Conservation (phyloP, 1,140 invertebrate species). For the Conopomorpha cramerella region DNA sequence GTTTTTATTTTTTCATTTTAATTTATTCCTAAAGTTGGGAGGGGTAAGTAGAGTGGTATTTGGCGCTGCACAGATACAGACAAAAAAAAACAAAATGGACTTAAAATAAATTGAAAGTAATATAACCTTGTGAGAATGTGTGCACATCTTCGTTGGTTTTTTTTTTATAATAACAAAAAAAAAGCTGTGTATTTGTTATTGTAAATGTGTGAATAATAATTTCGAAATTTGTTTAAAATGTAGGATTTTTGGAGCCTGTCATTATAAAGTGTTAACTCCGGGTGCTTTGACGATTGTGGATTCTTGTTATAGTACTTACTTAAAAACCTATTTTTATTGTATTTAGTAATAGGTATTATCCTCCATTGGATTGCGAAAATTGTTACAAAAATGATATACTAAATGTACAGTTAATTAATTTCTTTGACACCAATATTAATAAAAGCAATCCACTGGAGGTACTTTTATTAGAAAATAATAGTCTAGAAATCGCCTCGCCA, state of each 20-base stretch:
- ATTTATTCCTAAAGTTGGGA: slow-evolving; percentile 18
- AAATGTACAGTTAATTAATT: no score
- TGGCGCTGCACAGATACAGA: slow-evolving; percentile 45
- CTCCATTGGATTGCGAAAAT: no score
- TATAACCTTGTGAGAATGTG: no score
- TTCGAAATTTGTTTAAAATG: slow-evolving; percentile 45
- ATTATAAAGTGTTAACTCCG: slow-evolving; percentile 55
- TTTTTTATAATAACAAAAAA: no score
- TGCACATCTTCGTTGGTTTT: no score
- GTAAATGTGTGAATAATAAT: slow-evolving; percentile 58
- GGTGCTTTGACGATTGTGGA: slow-evolving; percentile 60
- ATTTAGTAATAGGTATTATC: no score
- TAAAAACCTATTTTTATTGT: slow-evolving; percentile 29
- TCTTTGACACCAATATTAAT: no score
- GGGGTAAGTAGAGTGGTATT: slow-evolving; percentile 45
- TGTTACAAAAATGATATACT: no score
- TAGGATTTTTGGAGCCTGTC: slow-evolving; percentile 49
- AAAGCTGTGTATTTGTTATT: slow-evolving; percentile 48
- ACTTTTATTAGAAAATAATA: no score
- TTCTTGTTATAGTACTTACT: slow-evolving; percentile 50
- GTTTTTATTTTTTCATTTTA: slow-evolving; percentile 22
- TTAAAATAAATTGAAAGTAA: no score
- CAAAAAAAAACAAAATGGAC: no score
- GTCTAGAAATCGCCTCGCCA: slow-evolving; percentile 39
- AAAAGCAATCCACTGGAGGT: no score